Base-by-base conservation (phyloP, 2,888 invertebrate genomes). In the Platycnemis pennipes region DNA sequence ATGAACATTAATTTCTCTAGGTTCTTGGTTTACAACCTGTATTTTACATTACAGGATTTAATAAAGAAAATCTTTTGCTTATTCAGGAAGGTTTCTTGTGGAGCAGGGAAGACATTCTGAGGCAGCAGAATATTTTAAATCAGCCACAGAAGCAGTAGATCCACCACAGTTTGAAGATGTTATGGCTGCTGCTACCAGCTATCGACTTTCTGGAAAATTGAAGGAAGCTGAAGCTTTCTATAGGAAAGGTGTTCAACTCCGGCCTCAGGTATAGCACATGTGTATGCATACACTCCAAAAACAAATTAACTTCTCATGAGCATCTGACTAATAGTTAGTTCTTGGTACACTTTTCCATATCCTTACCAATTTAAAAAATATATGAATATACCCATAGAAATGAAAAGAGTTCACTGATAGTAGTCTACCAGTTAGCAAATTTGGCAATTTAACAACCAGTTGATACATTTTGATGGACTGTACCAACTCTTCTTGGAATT, bases 101-200 rank as follows among this genome's bases (percentile, higher is more conserved):
- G 96, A 96, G 86, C 95, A 95, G 2, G 96, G 96, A 3, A 95
- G 96, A 56, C 95, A 96, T 91, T 95, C 95, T 56, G 96, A 97
- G 94, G 96, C 97, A 2, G 96, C 96, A 1, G 94, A 96, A 87
- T 95, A 95, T 88, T 96, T 96, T 96, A 96, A 87, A 96, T 96
- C 69, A 97, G 96, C 95, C 95, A 96, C 91, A 95, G 95, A 94
- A 96, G 96, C 5, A 96, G 49, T 94, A 11, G 94, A 53, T 22
- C 77, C 77, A 26, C 94, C 94, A 0, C 63, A 97, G 95, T 97
- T 96, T 95, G 96, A 97, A 94, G 96, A 96, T 56, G 95, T 96
- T 49, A 97, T 96, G 95, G 96, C 96, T 95, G 96, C 96, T n/a
- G 97, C 97, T 91, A 97, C 96, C 94, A 96, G 96, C 16, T 95